Evolutionary conservation across 2,888 invertebrate genomes (phyloP).

Genomic region (Euclidia mi): DNA sequence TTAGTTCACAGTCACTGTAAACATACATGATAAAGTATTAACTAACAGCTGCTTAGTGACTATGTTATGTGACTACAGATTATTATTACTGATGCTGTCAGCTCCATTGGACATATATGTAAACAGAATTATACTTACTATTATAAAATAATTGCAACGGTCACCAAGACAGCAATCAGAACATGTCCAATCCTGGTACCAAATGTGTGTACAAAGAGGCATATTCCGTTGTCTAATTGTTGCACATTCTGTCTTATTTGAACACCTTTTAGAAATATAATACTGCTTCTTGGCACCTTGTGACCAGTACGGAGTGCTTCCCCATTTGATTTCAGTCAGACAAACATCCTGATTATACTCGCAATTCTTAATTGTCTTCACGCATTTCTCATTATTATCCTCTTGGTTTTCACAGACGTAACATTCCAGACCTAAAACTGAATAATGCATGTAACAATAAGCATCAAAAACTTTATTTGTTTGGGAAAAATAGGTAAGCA

Average conservation of each 20-base stretch:
- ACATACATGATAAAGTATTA: too few species aligned
- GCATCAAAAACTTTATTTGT: neutral
- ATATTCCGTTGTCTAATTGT: slow-evolving; percentile 92
- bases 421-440: slow-evolving; percentile 95
- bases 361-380: slow-evolving; percentile 97
- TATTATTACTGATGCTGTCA: too few species aligned
- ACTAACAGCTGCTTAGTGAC: too few species aligned
- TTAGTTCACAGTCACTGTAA: too few species aligned
- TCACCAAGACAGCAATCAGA: slow-evolving; percentile 99
- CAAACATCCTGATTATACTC: slow-evolving; percentile 96
- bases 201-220: slow-evolving; percentile 96
- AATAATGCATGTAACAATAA: slow-evolving; percentile 17
- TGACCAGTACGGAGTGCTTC: slow-evolving; percentile 98
- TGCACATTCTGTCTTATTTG: slow-evolving; percentile 94
- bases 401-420: slow-evolving; percentile 98
- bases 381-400: slow-evolving; percentile 97
- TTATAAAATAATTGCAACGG: slow-evolving; percentile 98
- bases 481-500: too few species aligned
- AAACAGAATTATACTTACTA: slow-evolving; percentile 93
- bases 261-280: slow-evolving; percentile 97
- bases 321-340: slow-evolving; percentile 97
- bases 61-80: too few species aligned
- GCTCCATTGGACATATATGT: too few species aligned
- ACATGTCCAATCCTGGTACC: slow-evolving; percentile 99
- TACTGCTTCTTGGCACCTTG: slow-evolving; percentile 97